A percentile compares a stretch with the other conserved stretches of the same genome.
These are phyloP conservation scores for Acrocephalus arundinaceus DNA, from an alignment of 2,113 vertebrate genomes.

Conservation along the genomic window DNA sequence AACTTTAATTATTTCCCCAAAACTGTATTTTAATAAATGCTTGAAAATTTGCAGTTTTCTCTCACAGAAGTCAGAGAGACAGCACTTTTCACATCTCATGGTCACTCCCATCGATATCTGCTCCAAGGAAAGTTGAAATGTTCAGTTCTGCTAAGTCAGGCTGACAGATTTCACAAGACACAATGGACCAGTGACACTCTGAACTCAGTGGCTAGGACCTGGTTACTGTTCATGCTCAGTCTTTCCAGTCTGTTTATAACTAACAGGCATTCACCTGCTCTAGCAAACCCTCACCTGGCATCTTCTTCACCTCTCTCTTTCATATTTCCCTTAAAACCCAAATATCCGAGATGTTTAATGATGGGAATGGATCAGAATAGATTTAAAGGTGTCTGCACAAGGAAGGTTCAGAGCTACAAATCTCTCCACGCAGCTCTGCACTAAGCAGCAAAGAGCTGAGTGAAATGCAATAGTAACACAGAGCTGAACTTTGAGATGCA, in stretches of 20 bases:
- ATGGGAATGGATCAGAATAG: background rate
- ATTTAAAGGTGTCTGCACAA: background rate
- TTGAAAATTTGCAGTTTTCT: background rate
- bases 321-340: background rate
- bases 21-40: background rate
- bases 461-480: background rate
- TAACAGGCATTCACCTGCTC: background rate
- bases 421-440: background rate
- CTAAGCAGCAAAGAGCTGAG: background rate
- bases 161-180: background rate
- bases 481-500: background rate
- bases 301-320: background rate
- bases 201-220: background rate
- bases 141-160: background rate
- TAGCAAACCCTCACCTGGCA: background rate
- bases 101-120: fast-evolving
- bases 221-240: background rate
- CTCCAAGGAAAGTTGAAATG: background rate
- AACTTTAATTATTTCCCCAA: background rate
- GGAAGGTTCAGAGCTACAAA: background rate
- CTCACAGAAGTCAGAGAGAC: background rate
- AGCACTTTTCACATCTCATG: background rate
- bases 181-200: background rate
- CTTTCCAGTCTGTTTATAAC: background rate
- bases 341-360: background rate